Conservation (phyloP, 1,140 invertebrate species). For the Bombus turneri region DNA sequence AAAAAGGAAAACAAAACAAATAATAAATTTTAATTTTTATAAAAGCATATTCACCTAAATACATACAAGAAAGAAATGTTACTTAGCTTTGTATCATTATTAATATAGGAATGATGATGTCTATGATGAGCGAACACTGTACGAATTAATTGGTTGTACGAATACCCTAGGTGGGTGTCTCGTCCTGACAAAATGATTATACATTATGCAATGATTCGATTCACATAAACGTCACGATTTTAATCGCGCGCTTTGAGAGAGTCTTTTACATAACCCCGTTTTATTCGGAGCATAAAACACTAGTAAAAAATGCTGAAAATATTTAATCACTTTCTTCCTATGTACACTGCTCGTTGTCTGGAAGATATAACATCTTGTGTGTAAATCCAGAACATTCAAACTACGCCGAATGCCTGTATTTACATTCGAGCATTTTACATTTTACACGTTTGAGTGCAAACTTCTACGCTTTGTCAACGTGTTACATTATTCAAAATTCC, state of each 20-base stretch:
- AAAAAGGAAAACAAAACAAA: conserved; percentile 57
- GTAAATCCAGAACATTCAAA: conserved; percentile 9
- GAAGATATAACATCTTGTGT: conserved; percentile 53
- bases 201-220: conserved; percentile 56
- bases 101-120: conserved; percentile 77
- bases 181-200: conserved; percentile 68
- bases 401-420: neutral
- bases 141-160: conserved; percentile 57
- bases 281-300: conserved; percentile 56
- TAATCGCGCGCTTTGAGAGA: conserved; percentile 46
- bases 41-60: conserved; percentile 68
- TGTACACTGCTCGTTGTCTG: conserved; percentile 59
- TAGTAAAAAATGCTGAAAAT: conserved; percentile 69
- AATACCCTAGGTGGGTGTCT: conserved; percentile 69
- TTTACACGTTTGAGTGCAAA: conserved; percentile 25
- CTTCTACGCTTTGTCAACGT: conserved; percentile 40
- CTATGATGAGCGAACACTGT: conserved; percentile 66
- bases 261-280: conserved; percentile 51
- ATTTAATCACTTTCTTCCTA: conserved; percentile 65
- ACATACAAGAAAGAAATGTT: conserved; percentile 64
- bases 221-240: conserved; percentile 57
- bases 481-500: neutral
- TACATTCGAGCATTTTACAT: conserved; percentile 49
- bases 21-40: conserved; percentile 68
- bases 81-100: conserved; percentile 71